Base-by-base conservation (phyloP, 2,113 vertebrate species). In the Morone chrysops region DNA sequence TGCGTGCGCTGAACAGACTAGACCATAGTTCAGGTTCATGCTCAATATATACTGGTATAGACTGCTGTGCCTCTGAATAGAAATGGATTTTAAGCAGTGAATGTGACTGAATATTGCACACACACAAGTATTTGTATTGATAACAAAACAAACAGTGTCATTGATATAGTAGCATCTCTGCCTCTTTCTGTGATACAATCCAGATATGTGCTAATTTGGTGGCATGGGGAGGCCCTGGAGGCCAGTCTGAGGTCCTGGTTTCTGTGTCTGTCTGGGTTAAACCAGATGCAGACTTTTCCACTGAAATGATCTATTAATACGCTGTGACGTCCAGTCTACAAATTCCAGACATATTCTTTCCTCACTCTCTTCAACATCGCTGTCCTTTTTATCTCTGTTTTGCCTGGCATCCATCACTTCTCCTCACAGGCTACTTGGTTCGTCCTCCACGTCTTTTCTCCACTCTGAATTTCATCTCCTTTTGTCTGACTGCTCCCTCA, bases 221-320 rank as follows among this genome's bases (percentile, higher is more conserved):
- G 38, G 22, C 18, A 12, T 41, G 2, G 13, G 6, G 45, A 3
- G 17, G 6, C 54, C 48, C 54, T 3, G 10, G 38, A 73, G 70
- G n/a, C 70, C 43, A 8, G 67, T 69, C 41, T 80, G 59, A 20
- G 65, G 31, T 75, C 31, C 53, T 62, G 47, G 51, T 67, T 68
- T 83, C 74, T 82, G 66, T 51, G 62, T 78, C 53, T 67, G 41
- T 68, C 68, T 74, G 78, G 66, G 61, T 60, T 45, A 14, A 70
- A 63, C 31, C 70, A 47, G 11, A 80, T 78, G 51, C 56, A 73
- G 41, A 65, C 75, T 70, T 81, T 80, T 60, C 50, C 68, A 60
- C 66, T 81, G 70, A 82, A 84, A 76, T 57, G 41, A 75, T 76
- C 77, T 91, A 86, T 87, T 86, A 86, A 87, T 85, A 85, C 53